Evolutionary conservation across 2,113 vertebrate species (phyloP).

Genomic region (Axis porcinus): DNA sequence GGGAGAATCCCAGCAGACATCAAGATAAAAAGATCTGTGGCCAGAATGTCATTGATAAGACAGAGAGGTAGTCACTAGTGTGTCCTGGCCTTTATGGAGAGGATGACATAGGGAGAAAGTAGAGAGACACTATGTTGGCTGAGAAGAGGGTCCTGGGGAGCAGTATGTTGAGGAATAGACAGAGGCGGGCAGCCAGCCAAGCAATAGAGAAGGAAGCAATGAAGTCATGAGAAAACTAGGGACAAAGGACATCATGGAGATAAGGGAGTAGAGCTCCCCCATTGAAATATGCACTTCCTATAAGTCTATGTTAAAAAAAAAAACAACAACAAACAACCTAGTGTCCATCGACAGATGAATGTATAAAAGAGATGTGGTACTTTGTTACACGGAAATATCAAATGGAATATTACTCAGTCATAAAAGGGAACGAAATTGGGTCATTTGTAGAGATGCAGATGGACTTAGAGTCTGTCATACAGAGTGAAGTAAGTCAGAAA

Average conservation of each 20-base stretch:
- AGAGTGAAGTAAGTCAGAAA: neutral
- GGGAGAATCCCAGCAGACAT: neutral
- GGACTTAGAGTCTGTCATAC: neutral
- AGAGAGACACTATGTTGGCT: too few species aligned
- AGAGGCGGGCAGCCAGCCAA: fast-evolving
- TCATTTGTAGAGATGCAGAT: neutral
- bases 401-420: neutral
- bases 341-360: neutral
- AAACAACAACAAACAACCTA: neutral
- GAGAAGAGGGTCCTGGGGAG: neutral
- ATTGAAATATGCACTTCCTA: neutral
- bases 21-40: neutral
- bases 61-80: neutral
- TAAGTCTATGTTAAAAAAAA: neutral
- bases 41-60: neutral
- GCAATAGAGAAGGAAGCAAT: neutral
- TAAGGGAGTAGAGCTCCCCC: neutral
- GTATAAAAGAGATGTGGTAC: neutral
- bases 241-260: neutral
- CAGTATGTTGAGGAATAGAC: neutral
- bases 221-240: neutral
- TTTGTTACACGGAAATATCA: neutral
- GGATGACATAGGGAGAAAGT: neutral
- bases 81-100: neutral
- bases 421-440: neutral